Percentiles rank a stretch among this genome's conserved stretches.
phyloP scores from a whole-genome alignment of 53 echinoderm and acorn worm species.

The Stichopus horrens region DNA sequence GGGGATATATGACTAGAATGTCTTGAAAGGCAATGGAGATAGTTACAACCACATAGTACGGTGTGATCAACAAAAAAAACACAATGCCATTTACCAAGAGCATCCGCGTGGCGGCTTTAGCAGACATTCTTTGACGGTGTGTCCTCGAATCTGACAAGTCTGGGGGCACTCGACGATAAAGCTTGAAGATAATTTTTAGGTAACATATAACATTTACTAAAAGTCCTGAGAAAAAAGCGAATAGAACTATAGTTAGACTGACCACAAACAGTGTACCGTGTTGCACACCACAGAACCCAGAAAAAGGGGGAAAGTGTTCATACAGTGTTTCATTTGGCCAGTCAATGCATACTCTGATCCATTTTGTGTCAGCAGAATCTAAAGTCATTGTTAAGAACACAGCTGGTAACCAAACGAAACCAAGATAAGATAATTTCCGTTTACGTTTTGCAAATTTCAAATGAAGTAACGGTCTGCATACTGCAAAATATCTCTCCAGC shows the following conservation, averaged over 20 bases:
- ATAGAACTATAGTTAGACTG: too few species aligned
- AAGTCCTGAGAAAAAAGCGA: too few species aligned
- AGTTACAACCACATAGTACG: background rate
- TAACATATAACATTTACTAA: background rate
- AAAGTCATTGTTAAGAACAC: background rate
- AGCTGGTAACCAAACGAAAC: background rate
- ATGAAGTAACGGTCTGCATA: background rate
- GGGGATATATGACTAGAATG: too few species aligned
- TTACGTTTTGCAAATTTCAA: background rate
- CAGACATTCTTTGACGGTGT: background rate
- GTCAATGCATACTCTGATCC: background rate
- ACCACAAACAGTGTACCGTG: background rate
- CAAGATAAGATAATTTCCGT: background rate
- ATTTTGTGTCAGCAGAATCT: background rate
- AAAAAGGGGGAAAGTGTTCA: background rate
- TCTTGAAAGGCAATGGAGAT: background rate
- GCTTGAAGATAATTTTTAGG: background rate
- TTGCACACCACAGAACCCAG: background rate
- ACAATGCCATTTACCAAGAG: conserved; percentile 6
- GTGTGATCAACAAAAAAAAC: background rate
- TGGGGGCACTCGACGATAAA: background rate
- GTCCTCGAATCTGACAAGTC: background rate
- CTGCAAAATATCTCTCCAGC: background rate
- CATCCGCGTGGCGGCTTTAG: conserved; percentile 6
- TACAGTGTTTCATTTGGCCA: background rate